Base-by-base conservation (phyloP, 2,888 invertebrate species). In the Chrysolina americana region DNA sequence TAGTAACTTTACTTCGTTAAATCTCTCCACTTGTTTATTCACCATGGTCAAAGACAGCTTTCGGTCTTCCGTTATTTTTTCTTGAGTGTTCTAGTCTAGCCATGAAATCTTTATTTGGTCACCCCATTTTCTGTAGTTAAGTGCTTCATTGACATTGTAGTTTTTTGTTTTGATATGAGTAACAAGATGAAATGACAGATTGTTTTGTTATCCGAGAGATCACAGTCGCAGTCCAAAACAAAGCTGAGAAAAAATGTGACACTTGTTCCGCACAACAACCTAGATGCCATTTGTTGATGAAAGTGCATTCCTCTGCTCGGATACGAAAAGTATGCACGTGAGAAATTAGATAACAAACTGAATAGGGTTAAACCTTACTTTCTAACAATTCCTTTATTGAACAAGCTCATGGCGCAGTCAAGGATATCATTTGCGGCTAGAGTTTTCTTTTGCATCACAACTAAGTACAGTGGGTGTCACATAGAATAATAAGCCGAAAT, bases 401-500 rank as follows among this genome's bases (percentile, higher is more conserved):
- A 48, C 70, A 47, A 47, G 47, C 62, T 69, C 47, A 36, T 64
- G 41, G 68, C 15, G 28, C 59, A 59, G 9, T 36, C 59, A 64
- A 70, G 70, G 50, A 70, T 70, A 59, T 70, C 63, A 44, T 64
- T 68, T 53, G 23, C 11, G 65, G 59, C 53, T 59, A 15, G 41
- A 44, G 41, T 48, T 53, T 68, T 68, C 62, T 62, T 72, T 66
- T 72, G 50, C 50, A 44, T 72, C 70, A 68, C 23, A 50, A 70
- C 65, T 65, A 69, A 48, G 56, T 47, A 36, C 59, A 48, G 47
- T 41, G 59, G 68, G 50, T 71, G 74, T 65, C 71, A 69, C 28
- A 47, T 23, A 44, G 63, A 75, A 71, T 75, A 74, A 74, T 74
- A 71, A 74, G 63, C 65, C 68, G 47, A 70, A 74, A 66, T 74